phyloP scores from a whole-genome alignment of 2,888 invertebrate genomes.

The Brenthis daphne region DNA sequence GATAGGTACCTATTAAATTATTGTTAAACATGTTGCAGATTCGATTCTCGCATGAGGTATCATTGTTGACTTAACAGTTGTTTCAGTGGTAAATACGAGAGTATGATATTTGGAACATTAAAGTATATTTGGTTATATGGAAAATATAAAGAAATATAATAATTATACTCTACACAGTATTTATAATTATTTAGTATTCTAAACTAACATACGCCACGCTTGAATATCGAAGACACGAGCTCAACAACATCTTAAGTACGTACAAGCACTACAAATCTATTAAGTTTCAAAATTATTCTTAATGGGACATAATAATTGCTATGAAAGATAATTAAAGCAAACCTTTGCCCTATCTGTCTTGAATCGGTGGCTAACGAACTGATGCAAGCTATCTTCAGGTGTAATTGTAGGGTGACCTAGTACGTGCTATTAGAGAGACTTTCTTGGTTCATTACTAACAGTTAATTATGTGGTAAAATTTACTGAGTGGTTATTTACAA shows the following conservation, averaged over 20 bases:
- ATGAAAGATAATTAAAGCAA: constrained; percentile 25
- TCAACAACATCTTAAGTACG: too few species aligned
- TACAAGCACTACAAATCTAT: too few species aligned
- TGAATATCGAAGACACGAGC: too few species aligned
- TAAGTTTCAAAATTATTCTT: neutral
- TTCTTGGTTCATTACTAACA: neutral
- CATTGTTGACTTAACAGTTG: too few species aligned
- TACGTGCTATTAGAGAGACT: neutral
- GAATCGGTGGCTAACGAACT: constrained; percentile 28
- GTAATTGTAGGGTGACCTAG: neutral
- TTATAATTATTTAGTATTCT: too few species aligned
- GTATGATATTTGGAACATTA: too few species aligned
- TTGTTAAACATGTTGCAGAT: neutral
- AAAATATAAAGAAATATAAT: too few species aligned
- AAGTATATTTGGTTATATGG: too few species aligned
- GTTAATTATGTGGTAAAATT: neutral
- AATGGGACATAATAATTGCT: neutral
- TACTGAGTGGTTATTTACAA: neutral
- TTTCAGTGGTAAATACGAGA: too few species aligned
- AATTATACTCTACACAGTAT: too few species aligned
- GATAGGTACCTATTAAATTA: neutral
- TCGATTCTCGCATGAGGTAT: too few species aligned
- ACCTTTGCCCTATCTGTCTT: constrained; percentile 16
- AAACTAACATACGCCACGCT: too few species aligned
- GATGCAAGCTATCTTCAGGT: constrained; percentile 30